phyloP scores from a whole-genome alignment of 2,113 vertebrate genomes.

The Callionymus lyra region DNA sequence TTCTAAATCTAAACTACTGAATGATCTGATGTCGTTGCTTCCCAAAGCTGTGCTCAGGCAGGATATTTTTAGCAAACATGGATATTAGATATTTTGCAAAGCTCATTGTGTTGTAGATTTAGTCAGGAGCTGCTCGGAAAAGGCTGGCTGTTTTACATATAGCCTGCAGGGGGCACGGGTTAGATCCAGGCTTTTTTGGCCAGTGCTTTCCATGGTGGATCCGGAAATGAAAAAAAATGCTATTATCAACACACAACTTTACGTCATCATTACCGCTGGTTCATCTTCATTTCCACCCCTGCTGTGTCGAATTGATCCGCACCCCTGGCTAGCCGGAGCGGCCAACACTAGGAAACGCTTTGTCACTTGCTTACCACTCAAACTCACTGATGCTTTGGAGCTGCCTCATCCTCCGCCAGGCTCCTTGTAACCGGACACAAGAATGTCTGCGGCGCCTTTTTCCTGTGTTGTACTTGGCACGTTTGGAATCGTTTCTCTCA shows the following conservation, averaged over 20 bases:
- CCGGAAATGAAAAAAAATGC: no score
- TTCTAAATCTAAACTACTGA: slow-evolving; percentile 24
- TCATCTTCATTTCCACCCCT: slow-evolving; percentile 9
- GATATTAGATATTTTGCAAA: slow-evolving; percentile 41
- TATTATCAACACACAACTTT: no score
- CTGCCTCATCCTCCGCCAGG: slow-evolving; percentile 26
- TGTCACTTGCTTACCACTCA: slow-evolving; percentile 24
- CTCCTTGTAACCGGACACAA: slow-evolving; percentile 26
- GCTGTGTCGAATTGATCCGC: slow-evolving; percentile 31
- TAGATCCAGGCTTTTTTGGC: slow-evolving; percentile 1
- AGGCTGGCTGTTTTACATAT: slow-evolving; percentile 26
- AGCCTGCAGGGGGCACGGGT: slow-evolving; percentile 15
- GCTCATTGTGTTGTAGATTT: slow-evolving; percentile 38
- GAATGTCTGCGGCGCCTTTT: slow-evolving; percentile 30
- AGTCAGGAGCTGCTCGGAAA: slow-evolving; percentile 20
- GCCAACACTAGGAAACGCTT: slow-evolving; percentile 20
- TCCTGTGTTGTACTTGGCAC: slow-evolving; percentile 50
- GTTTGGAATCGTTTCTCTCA: slow-evolving; percentile 37
- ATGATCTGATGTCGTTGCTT: slow-evolving; percentile 42
- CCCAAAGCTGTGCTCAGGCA: slow-evolving; percentile 27
- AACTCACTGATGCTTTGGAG: slow-evolving; percentile 19
- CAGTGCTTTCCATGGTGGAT: background rate
- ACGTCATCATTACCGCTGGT: no score
- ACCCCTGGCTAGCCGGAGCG: slow-evolving; percentile 14
- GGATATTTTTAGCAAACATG: slow-evolving; percentile 50